These are phyloP conservation scores for Elephas maximus DNA, from an alignment of 2,113 vertebrate genomes.

Conservation along the genomic window DNA sequence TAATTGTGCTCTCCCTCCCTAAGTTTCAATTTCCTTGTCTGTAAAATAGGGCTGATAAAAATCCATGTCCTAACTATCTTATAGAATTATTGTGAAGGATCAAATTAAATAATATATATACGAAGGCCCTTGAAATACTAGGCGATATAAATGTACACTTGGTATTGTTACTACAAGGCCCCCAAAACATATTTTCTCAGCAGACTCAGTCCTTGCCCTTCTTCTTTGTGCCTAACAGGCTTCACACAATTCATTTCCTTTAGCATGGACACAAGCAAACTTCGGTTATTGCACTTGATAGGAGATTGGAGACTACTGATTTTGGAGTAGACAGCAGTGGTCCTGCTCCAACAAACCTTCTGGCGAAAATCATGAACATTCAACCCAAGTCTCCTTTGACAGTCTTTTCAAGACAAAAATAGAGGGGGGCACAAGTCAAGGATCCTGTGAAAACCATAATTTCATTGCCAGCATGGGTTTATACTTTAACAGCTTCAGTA, in stretches of 20 bases:
- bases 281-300: not conserved
- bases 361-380: not conserved
- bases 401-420: constrained; percentile 45
- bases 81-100: not conserved
- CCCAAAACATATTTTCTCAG: not conserved
- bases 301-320: not conserved
- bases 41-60: constrained; percentile 42
- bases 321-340: not conserved
- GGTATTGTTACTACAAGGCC: not conserved
- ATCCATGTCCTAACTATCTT: not conserved
- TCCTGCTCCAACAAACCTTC: constrained; percentile 55
- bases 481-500: constrained; percentile 65
- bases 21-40: constrained; percentile 36
- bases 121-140: not conserved
- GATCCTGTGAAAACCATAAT: constrained; percentile 25
- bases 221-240: not conserved
- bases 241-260: constrained; percentile 18
- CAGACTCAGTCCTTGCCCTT: not conserved
- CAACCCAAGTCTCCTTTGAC: not conserved
- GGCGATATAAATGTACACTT: not conserved
- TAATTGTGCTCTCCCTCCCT: constrained; percentile 2
- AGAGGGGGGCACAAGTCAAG: constrained; percentile 17
- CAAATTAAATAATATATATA: not conserved
- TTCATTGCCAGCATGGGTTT: constrained; percentile 31
- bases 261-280: not conserved